Base-by-base conservation (phyloP, 2,797 vertebrate species). In the Agapornis canus region DNA sequence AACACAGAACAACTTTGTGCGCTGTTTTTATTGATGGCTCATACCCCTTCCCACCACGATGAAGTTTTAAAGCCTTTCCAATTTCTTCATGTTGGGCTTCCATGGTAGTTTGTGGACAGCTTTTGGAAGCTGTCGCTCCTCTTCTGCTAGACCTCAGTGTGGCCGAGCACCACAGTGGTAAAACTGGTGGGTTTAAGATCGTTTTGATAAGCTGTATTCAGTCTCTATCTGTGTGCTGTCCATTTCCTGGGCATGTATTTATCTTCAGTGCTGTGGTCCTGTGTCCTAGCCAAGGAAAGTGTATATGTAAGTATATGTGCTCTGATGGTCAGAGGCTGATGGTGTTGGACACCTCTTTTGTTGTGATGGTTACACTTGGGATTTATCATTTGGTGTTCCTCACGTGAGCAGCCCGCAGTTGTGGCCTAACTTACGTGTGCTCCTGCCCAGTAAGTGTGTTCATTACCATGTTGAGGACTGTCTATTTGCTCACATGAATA, bases 301-400 rank as follows among this genome's bases (percentile, higher is more conserved):
- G 7, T 6, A 37, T 1, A 0, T 21, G 4, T 5, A 32, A 1
- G 1, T 49, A 49, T 2, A 1, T 26, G 26, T 29, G 1, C 75
- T 8, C 27, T 9, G 49, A 64, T 19, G 47, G 16, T 17, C 32
- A 25, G 72, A 51, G 68, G 31, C 40, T 32, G 32, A 51, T 37
- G 32, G 51, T 37, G 39, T 15, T 69, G 66, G 66, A 61, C 15
- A 23, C 54, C 23, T 39, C 31, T 72, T 35, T 15, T 45, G 73
- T 32, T 76, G 66, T 17, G 39, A 3, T 4, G 57, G 80, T 40
- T 61, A 15, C 48, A 68, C 80, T 52, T 45, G 66, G 29, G 3
- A 9, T 85, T 61, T 57, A 31, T 23, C 77, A 40, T 49, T 49
- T 47, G 8, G 10, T 49, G 32, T 59, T 81, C 88, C 4, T 19